Evolutionary conservation across 2,113 vertebrate genomes (phyloP).

Genomic region (Cercopithecus mona): DNA sequence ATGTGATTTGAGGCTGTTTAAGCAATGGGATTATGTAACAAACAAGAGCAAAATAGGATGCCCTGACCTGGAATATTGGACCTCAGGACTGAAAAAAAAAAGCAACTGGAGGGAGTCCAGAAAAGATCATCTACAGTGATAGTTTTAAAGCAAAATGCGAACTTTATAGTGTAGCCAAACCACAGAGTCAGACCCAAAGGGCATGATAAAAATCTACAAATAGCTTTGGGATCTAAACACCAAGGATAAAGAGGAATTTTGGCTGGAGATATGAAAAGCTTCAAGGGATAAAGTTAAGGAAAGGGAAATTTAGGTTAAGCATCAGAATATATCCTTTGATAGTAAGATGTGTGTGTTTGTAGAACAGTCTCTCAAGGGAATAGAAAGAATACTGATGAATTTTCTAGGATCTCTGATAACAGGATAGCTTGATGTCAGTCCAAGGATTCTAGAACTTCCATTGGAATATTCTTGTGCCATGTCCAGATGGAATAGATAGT

Average conservation of each 20-base stretch:
- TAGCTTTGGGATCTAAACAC: conserved; percentile 70
- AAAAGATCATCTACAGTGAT: conserved; percentile 66
- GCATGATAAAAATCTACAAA: conserved; percentile 74
- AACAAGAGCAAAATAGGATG: conserved; percentile 54
- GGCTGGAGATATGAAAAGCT: conserved; percentile 67
- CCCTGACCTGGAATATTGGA: conserved; percentile 51
- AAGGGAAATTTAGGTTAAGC: conserved; percentile 68
- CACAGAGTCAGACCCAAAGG: conserved; percentile 72
- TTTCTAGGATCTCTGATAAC: conserved; percentile 52
- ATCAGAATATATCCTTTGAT: conserved; percentile 61
- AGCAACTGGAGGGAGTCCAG: conserved; percentile 61
- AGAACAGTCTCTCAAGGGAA: conserved; percentile 19
- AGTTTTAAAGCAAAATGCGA: conserved; percentile 70
- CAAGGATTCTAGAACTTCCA: conserved; percentile 54
- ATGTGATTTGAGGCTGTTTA: conserved; percentile 44
- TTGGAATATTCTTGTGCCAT: conserved; percentile 42
- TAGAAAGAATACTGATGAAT: conserved; percentile 41
- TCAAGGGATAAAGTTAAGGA: conserved; percentile 67
- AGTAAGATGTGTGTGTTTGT: conserved; percentile 50
- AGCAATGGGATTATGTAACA: conserved; percentile 64
- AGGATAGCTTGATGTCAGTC: conserved; percentile 46
- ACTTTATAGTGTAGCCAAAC: conserved; percentile 76
- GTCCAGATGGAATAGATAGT: conserved; percentile 33
- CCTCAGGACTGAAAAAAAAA: conserved; percentile 49
- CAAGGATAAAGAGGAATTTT: conserved; percentile 73